Evolutionary conservation across 2,797 vertebrate species (phyloP).

Genomic region (Cheirogaleus major): DNA sequence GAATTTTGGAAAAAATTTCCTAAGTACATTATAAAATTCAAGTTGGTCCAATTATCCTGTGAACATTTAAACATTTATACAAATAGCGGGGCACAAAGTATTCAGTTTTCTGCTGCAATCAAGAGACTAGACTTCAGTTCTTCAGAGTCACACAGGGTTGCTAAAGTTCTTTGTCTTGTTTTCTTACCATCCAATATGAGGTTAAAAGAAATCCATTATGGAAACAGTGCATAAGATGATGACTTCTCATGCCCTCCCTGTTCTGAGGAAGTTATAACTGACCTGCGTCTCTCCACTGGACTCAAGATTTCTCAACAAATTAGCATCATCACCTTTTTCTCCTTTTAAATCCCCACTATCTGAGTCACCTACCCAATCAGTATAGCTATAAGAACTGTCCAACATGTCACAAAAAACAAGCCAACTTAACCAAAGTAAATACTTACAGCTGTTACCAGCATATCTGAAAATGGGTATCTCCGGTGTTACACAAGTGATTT

Average conservation of each 20-base stretch:
- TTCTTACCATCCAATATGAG: slow-evolving; percentile 2
- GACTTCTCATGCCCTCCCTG: neutral
- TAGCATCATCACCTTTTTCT: neutral
- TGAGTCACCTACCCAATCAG: neutral
- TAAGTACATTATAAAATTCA: slow-evolving; percentile 20
- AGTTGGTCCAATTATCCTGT: slow-evolving; percentile 10
- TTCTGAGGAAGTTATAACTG: neutral
- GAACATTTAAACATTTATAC: slow-evolving; percentile 34
- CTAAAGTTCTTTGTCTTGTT: slow-evolving; percentile 23
- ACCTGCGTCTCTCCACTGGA: neutral
- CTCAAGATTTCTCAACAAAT: slow-evolving; percentile 26
- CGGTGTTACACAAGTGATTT: neutral
- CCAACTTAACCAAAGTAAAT: slow-evolving; percentile 35
- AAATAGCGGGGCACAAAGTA: neutral
- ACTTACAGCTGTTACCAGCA: neutral
- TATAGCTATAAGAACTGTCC: neutral
- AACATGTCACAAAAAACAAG: slow-evolving; percentile 4
- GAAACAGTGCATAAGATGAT: neutral
- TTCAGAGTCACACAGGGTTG: neutral
- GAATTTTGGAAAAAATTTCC: neutral
- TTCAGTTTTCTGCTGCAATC: neutral
- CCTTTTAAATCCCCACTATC: neutral
- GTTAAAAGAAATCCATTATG: neutral
- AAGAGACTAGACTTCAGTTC: slow-evolving; percentile 38
- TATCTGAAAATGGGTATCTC: neutral